Base-by-base conservation (phyloP, 2,888 invertebrate genomes). In the Ophion slaviceki region DNA sequence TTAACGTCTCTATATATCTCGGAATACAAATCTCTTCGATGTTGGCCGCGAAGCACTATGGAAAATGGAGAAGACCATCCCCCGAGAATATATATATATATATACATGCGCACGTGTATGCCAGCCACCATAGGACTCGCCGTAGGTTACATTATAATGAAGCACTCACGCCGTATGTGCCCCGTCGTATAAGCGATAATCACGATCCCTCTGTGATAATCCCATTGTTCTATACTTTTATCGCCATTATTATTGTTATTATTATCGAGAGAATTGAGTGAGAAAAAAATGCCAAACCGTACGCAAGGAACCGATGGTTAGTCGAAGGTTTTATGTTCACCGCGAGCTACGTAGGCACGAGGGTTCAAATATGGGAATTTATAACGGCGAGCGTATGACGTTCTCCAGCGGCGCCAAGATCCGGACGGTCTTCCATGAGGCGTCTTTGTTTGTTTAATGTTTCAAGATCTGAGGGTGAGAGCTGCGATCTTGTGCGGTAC, bases 61-160 rank as follows among this genome's bases (percentile, higher is more conserved):
- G 81, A 81, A 85, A 80, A 82, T 64, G 74, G 75, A 71, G 57
- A 45, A 70, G 67, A 66, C 24, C 76, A 75, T 64, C 57, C 64
- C 64, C 24, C 24, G 40, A 61, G 40, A 72, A 67, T 40, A 80
- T 64, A 53, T 14, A n/a, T 24, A 74, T 71, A 45, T 59, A 24
- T 28, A 79, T 76, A 62, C 40, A 53, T 28, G 10, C 71, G 36
- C 66, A 45, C 47, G 70, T 57, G 28, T 28, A 10, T 53, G 57
- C 74, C 72, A 78, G 72, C 47, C 71, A 80, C 79, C 80, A 68
- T 82, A 72, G 82, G 79, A 74, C 77, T 36, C 67, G 76, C 79
- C 80, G 74, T 82, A 72, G 82, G 79, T 75, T 64, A 80, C 71
- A 77, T 85, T 85, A 82, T 85, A 85, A 85, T 77, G 82, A 85